These are phyloP conservation scores for Fopius arisanus DNA, from an alignment of 1,140 invertebrate genomes.

Conservation along the genomic window DNA sequence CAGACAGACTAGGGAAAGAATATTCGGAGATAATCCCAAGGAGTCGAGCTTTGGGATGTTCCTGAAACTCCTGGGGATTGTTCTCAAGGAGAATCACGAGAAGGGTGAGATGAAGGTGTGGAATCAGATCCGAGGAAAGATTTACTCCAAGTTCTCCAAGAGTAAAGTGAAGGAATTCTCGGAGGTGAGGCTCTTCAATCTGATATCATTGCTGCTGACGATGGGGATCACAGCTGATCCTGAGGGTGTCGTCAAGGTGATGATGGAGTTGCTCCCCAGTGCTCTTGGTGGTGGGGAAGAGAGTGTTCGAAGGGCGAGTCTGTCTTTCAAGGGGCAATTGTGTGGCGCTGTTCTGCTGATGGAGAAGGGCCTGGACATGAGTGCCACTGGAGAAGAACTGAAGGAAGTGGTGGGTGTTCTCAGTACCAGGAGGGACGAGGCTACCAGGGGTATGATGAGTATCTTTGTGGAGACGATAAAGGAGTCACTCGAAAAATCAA, in stretches of 20 bases:
- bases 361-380: slow-evolving; percentile 47
- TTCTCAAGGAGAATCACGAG: slow-evolving; percentile 52
- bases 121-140: slow-evolving; percentile 64
- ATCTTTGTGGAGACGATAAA: not conserved
- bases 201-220: slow-evolving; percentile 62
- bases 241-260: slow-evolving; percentile 53
- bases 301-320: slow-evolving; percentile 41
- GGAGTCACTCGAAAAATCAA: not conserved
- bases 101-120: slow-evolving; percentile 55
- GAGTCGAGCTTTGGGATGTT: slow-evolving; percentile 63
- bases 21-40: slow-evolving; percentile 48
- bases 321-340: slow-evolving; percentile 60
- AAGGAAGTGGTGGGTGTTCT: slow-evolving; percentile 35
- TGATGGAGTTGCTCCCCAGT: slow-evolving; percentile 53
- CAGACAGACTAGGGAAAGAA: slow-evolving; percentile 56
- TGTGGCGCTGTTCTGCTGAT: slow-evolving; percentile 52
- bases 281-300: slow-evolving; percentile 40
- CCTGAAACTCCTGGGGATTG: slow-evolving; percentile 57
- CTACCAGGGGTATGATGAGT: slow-evolving; percentile 48
- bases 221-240: slow-evolving; percentile 60
- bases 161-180: slow-evolving; percentile 59
- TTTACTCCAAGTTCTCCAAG: slow-evolving; percentile 63
- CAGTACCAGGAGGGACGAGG: slow-evolving; percentile 39
- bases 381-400: slow-evolving; percentile 40
- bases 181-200: slow-evolving; percentile 60